Base-by-base conservation (phyloP, 2,888 invertebrate species). In the Beris chalybata region DNA sequence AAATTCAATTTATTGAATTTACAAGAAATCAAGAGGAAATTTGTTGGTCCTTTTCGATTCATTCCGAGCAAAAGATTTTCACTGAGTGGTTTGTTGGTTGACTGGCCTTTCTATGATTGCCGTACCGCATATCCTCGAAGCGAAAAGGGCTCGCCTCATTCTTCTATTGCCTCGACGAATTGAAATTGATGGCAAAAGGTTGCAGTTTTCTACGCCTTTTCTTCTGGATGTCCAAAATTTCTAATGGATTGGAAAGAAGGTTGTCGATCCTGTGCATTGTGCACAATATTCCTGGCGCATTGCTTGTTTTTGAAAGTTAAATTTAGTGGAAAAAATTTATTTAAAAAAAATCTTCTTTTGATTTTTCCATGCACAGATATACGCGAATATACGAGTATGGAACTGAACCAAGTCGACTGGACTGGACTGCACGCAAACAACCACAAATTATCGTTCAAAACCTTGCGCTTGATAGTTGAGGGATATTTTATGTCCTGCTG, bases 391-490 rank as follows among this genome's bases (percentile, higher is more conserved):
- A 32, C 32, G 32, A 32, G 32, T 4, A 38, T 38, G 38, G 7
- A 38, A 38, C 12, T 48, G 15, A 38, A 31, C 15, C 22, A 22
- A 43, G 15, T n/a, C 9, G 22, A 22, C 30, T 22, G 7, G 29
- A 30, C 30, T 31, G 48, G 47, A 43, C 38, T 38, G 3, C 38
- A 7, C 38, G 38, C 38, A 52, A 52, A 50, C 6, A 52, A 50
- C 61, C 50, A 38, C 30, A 50, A 59, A 50, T 70, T 73, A 72
- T 71, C 72, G 72, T 73, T 73, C 71, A 71, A 73, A 73, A 71
- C 72, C 70, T 69, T 65, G 69, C 52, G 50, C 50, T 38, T 61
- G 52, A 61, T 50, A 12, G 12, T 57, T 57, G 54, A 68, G 64
- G 68, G 58, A 68, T 69, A 66, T 66, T 69, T 69, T 69, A 69